Evolutionary conservation across 2,888 invertebrate genomes (phyloP), one percentile per base, ranked within the genome.

Genomic region (Brenthis daphne): DNA sequence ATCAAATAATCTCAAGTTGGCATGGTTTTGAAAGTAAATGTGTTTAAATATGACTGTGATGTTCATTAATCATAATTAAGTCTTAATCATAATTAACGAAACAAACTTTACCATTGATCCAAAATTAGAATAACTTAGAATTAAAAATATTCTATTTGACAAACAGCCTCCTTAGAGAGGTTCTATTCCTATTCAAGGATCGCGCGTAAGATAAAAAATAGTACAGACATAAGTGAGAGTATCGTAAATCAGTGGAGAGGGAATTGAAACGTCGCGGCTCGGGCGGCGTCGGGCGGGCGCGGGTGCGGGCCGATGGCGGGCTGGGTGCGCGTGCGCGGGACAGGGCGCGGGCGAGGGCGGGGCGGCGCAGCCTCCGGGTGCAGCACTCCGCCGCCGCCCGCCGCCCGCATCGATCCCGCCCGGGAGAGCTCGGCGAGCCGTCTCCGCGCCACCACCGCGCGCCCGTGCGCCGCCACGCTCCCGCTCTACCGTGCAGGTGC

Each of bases 331-430:
- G 75, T 74, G 79, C 77, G 77, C 73, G 76, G 75, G 68, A 74
- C 76, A 72, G 29, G 74, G 77, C 67, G 79, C 75, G 73, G 80
- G 83, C 29, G 74, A 74, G 70, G 78, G 77, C 73, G 72, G 29
- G 74, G 71, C 75, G 76, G 80, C 80, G 76, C 81, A 80, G 82
- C 79, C 80, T 80, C 82, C 87, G 84, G 85, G 86, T 88, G 86
- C 89, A 89, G 89, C 90, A 90, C 92, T 92, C 92, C 90, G 90
- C 90, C 87, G 87, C 87, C 90, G 89, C 91, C 89, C 90, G 91
- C 90, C 84, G 88, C 90, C 89, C 89, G 89, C 90, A 91, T 90
- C 89, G 90, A 90, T 90, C 89, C 88, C 89, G 86, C 86, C 87
- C 87, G 87, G 85, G 85, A 84, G 70, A 72, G 83, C 82, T 85